phyloP scores from a whole-genome alignment of 1,140 invertebrate genomes.

The Choristoneura fumiferana region DNA sequence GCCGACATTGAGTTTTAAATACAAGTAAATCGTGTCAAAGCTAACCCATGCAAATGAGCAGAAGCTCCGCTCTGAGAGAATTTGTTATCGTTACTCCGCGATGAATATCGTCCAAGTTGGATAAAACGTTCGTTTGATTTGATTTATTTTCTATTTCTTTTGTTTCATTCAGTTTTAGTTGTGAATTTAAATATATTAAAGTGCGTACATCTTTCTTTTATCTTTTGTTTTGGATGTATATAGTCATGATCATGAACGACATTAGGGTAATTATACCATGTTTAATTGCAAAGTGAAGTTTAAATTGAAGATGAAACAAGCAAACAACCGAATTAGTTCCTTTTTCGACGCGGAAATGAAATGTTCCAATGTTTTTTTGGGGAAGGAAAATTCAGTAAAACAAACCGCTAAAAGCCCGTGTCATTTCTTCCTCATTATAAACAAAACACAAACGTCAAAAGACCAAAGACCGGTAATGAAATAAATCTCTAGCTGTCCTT shows the following conservation, averaged over 20 bases:
- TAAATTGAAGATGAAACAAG: no score
- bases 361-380: no score
- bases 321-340: no score
- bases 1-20: conserved; percentile 3
- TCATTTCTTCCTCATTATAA: not conserved
- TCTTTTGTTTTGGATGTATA: no score
- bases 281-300: no score
- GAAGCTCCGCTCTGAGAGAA: not conserved
- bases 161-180: not conserved
- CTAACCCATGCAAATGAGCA: not conserved
- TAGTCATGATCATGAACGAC: no score
- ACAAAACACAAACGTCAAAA: conserved; percentile 7
- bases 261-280: no score
- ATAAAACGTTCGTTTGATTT: conserved; percentile 12
- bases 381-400: no score
- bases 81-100: not conserved
- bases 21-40: not conserved
- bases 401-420: no score
- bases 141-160: not conserved
- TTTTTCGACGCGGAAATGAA: no score
- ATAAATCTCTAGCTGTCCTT: not conserved
- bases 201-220: not conserved
- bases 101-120: not conserved
- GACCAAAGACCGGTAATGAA: conserved; percentile 7
- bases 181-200: not conserved